Base-by-base conservation (phyloP, 2,797 vertebrate genomes). In the Limosa lapponica region DNA sequence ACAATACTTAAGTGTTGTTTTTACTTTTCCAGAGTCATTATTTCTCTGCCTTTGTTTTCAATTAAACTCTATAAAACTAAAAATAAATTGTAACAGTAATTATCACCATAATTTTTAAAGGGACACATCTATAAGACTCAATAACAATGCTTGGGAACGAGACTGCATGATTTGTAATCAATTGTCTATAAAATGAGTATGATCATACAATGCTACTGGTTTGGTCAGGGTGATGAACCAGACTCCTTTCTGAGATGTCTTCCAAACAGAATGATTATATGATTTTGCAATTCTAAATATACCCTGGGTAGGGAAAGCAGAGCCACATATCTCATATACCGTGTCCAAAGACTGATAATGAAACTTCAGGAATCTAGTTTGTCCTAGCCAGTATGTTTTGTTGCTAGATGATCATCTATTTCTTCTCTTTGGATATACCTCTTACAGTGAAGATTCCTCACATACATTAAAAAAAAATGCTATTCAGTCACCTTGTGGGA, bases 271-370 rank as follows among this genome's bases (percentile, higher is more conserved):
- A 27, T 19, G 8, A 37, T 49, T 8, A 7, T 8, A 41, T 28
- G 4, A 54, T 54, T 51, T 41, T 34, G 7, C 16, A 18, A 36
- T 80, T 70, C 14, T 48, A 51, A 46, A 57, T 57, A 46, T 9
- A 44, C 3, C 0, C 4, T 67, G 1, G 3, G 1, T 10, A 17
- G 8, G 8, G 17, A 86, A 67, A 36, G 6, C 10, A 39, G 14
- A 18, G 13, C 3, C 4, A 44, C 1, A 4, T 34, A 20, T 23
- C 4, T 65, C 23, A 19, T 54, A 25, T 10, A 49, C 7, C 13
- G 8, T 22, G 16, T 49, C 12, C 16, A 34, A 67, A 83, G 51
- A 16, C 6, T 61, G 10, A 13, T 14, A 49, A 14, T 3, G 3
- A 72, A 81, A 64, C 13, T 43, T 62, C 12, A 55, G 30, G 20